Percentiles rank a stretch among this genome's conserved stretches.
Evolutionary conservation across 1,140 invertebrate species (phyloP).

Genomic region (Helicoverpa zea): DNA sequence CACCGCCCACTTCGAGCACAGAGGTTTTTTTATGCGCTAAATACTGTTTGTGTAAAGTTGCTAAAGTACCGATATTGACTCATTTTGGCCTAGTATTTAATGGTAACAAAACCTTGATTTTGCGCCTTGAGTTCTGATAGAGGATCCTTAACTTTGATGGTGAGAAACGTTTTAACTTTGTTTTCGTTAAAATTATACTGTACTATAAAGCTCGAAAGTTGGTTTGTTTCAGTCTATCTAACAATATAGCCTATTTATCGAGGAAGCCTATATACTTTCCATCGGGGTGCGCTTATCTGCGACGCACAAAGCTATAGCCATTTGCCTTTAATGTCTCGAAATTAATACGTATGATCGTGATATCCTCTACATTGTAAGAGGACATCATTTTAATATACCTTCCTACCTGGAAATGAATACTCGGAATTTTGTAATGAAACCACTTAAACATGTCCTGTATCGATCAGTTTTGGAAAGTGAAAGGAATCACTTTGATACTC

Average conservation of each 20-base stretch:
- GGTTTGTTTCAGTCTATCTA: no score
- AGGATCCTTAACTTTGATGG: no score
- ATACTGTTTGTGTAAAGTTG: neutral
- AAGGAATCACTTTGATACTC: neutral
- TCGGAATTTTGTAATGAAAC: neutral
- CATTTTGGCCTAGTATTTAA: slow-evolving; percentile 3
- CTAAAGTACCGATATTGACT: slow-evolving; percentile 8
- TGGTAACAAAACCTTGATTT: neutral
- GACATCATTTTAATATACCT: neutral
- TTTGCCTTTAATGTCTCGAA: neutral
- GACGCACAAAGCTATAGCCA: neutral
- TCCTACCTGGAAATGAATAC: neutral
- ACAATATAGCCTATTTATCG: no score
- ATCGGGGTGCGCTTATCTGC: no score
- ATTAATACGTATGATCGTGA: no score
- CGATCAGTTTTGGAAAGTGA: slow-evolving; percentile 23
- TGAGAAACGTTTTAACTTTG: neutral
- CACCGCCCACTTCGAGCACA: slow-evolving; percentile 59
- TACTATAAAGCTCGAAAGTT: no score
- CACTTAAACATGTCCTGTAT: slow-evolving; percentile 25
- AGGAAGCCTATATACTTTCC: no score
- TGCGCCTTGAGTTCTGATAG: no score
- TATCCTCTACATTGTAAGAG: no score
- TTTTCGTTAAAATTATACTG: no score
- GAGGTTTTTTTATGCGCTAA: slow-evolving; percentile 57